A percentile compares a stretch with the other conserved stretches of the same genome.
phyloP scores from a whole-genome alignment of 53 echinoderm and acorn worm species.

The Pentamera pediparva region DNA sequence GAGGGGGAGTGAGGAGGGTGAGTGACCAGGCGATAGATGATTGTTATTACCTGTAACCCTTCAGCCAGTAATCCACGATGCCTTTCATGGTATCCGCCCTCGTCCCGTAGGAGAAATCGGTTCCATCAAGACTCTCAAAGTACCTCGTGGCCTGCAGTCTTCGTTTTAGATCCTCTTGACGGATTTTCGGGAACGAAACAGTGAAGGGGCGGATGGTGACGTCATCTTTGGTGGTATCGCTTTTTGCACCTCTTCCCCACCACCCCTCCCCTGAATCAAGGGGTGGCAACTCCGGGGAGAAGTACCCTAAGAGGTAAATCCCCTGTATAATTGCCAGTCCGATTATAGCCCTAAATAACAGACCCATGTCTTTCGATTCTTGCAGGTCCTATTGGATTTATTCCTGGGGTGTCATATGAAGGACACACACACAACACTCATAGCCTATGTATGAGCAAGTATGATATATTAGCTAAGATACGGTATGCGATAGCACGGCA shows the following conservation, averaged over 20 bases:
- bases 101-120: slow-evolving; percentile 59
- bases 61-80: slow-evolving; percentile 68
- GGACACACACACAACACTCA: too few relatives aligned
- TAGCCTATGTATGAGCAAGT: too few relatives aligned
- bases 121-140: slow-evolving; percentile 63
- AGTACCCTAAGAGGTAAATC: slow-evolving; percentile 36
- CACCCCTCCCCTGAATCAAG: slow-evolving; percentile 71
- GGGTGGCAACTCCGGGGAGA: slow-evolving; percentile 37
- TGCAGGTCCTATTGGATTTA: background rate
- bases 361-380: background rate
- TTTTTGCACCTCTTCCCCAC: slow-evolving; percentile 71
- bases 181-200: slow-evolving; percentile 39
- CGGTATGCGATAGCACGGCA: too few relatives aligned
- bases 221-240: slow-evolving; percentile 39
- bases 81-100: slow-evolving; percentile 71
- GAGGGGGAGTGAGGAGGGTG: too few relatives aligned
- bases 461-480: too few relatives aligned
- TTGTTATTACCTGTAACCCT: slow-evolving; percentile 67
- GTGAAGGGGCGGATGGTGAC: slow-evolving; percentile 51
- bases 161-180: slow-evolving; percentile 45
- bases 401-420: too few relatives aligned
- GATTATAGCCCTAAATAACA: background rate
- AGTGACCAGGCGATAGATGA: too few relatives aligned
- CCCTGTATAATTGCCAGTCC: background rate
- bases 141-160: slow-evolving; percentile 41